phyloP scores from a whole-genome alignment of 2,888 invertebrate genomes.

The Pediacus dermestoides region DNA sequence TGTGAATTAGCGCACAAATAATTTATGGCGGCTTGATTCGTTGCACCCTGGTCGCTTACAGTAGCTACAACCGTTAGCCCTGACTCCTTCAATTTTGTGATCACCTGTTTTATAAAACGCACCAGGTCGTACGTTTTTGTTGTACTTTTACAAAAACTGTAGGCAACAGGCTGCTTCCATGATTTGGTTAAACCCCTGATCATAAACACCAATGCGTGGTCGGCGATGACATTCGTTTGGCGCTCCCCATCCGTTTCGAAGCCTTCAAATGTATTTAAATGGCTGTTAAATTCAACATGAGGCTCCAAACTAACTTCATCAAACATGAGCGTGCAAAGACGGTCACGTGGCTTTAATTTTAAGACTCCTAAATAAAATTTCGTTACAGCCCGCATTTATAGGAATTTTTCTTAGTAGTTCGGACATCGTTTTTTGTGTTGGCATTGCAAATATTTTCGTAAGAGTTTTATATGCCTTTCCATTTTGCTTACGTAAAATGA shows the following conservation, averaged over 20 bases:
- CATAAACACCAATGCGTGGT: slow-evolving; percentile 32
- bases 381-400: slow-evolving; percentile 22
- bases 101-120: slow-evolving; percentile 19
- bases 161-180: slow-evolving; percentile 32
- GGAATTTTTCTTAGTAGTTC: slow-evolving; percentile 18
- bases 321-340: slow-evolving; percentile 23
- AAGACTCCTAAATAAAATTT: slow-evolving; percentile 18
- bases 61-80: slow-evolving; percentile 31
- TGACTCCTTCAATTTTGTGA: slow-evolving; percentile 19
- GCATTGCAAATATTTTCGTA: slow-evolving; percentile 24
- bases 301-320: slow-evolving; percentile 25
- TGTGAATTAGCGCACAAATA: too few relatives aligned
- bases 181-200: slow-evolving; percentile 24
- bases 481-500: slow-evolving; percentile 24
- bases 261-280: slow-evolving; percentile 19
- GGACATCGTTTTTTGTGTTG: slow-evolving; percentile 22
- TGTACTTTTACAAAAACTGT: slow-evolving; percentile 23
- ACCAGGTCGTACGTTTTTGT: slow-evolving; percentile 19
- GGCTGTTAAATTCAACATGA: slow-evolving; percentile 20
- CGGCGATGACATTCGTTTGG: slow-evolving; percentile 21
- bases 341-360: slow-evolving; percentile 2
- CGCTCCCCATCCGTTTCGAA: slow-evolving; percentile 21
- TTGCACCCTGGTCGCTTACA: slow-evolving; percentile 33
- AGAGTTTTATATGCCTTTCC: slow-evolving; percentile 20
- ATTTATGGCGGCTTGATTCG: slow-evolving; percentile 27